Evolutionary conservation across 1,140 invertebrate species (phyloP).

Genomic region (Drosophila elegans): DNA sequence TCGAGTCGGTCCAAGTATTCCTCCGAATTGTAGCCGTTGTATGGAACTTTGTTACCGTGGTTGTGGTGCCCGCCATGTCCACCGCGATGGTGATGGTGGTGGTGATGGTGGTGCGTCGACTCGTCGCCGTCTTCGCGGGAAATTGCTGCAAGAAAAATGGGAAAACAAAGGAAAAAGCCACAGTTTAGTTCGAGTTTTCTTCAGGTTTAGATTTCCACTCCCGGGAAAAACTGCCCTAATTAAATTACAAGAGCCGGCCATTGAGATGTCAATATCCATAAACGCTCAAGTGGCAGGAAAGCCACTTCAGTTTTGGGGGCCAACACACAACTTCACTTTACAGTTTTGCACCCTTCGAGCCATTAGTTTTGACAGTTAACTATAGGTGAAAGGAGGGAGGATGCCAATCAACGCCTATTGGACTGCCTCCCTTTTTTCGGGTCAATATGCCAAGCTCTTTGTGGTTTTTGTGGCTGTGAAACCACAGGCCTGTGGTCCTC

Average conservation of each 20-base stretch:
- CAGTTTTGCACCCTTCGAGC: constrained; percentile 14
- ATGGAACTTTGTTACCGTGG: constrained; percentile 89
- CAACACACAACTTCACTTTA: constrained; percentile 14
- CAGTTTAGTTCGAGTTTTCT: constrained; percentile 35
- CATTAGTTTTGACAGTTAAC: constrained; percentile 34
- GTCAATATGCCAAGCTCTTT: constrained; percentile 52
- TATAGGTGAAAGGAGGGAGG: not conserved
- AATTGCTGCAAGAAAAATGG: constrained; percentile 87
- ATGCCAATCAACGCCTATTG: constrained; percentile 50
- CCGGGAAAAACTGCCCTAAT: constrained; percentile 14
- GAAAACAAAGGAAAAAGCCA: constrained; percentile 16
- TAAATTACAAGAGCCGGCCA: constrained; percentile 27
- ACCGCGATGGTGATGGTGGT: constrained; percentile 80
- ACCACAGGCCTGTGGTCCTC: constrained; percentile 37
- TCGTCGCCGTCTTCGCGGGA: constrained; percentile 91
- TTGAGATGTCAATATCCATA: constrained; percentile 47
- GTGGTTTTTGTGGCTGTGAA: constrained; percentile 41
- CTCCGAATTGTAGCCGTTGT: constrained; percentile 94
- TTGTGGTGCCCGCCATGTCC: constrained; percentile 81
- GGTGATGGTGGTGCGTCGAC: constrained; percentile 82
- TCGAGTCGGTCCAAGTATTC: constrained; percentile 95
- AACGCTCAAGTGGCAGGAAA: constrained; percentile 33
- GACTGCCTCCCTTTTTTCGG: constrained; percentile 28
- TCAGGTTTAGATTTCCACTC: not conserved
- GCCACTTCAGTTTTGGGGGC: constrained; percentile 19